Percentiles rank a stretch among this genome's conserved stretches.
phyloP scores from a whole-genome alignment of 1,140 invertebrate genomes.

The Caenorhabditis tropicalis region DNA sequence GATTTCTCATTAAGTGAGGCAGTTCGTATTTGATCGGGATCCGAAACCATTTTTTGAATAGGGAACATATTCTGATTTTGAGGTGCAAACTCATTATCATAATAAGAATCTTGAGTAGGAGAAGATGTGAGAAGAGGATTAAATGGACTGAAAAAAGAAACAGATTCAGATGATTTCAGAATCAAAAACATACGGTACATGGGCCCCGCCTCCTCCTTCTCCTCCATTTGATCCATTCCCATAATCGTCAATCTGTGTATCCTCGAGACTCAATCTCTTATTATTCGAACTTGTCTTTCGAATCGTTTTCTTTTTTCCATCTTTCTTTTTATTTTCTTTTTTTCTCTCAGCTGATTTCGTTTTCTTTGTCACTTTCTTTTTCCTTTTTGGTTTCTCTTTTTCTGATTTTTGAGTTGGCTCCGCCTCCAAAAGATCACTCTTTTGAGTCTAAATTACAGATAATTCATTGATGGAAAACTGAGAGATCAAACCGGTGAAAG shows the following conservation, averaged over 20 bases:
- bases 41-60: neutral
- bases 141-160: neutral
- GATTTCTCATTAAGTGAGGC: neutral
- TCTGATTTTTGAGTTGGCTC: neutral
- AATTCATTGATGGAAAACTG: neutral
- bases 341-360: neutral
- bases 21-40: neutral
- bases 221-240: neutral
- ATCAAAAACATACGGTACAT: neutral
- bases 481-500: neutral
- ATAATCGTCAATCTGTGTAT: neutral
- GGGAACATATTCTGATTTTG: neutral
- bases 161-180: neutral
- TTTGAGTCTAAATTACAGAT: neutral
- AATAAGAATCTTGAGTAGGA: neutral
- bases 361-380: neutral
- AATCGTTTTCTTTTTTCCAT: neutral
- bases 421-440: neutral
- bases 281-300: conserved; percentile 6
- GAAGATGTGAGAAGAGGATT: neutral
- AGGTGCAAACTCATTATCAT: neutral
- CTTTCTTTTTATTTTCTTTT: neutral
- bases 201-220: neutral
- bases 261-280: neutral
- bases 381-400: neutral